Evolutionary conservation across 2,797 vertebrate species (phyloP).

Genomic region (Triplophysa bombifrons): DNA sequence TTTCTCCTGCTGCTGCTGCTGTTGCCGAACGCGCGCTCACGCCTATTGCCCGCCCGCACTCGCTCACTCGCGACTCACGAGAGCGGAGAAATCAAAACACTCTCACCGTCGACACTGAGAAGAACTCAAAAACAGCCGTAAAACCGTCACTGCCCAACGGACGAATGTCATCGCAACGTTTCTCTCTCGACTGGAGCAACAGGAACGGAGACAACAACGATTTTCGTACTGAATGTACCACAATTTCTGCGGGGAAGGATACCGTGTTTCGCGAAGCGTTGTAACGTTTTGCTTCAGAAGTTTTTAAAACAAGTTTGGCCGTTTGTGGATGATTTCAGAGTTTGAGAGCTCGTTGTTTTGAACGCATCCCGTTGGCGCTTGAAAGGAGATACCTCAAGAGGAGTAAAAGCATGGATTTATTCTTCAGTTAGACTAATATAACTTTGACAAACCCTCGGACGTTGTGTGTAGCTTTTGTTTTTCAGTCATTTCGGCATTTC

Average conservation of each 20-base stretch:
- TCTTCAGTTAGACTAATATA: neutral
- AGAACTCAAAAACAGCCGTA: neutral
- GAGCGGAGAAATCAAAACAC: slow-evolving; percentile 36
- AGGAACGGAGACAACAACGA: neutral
- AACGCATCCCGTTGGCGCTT: slow-evolving; percentile 23
- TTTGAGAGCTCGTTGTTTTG: slow-evolving; percentile 3
- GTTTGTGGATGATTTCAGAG: neutral
- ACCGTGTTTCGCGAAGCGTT: slow-evolving; percentile 3
- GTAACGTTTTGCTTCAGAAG: slow-evolving; percentile 12
- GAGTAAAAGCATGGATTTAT: slow-evolving; percentile 33
- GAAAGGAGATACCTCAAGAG: neutral
- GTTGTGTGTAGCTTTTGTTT: slow-evolving; percentile 1
- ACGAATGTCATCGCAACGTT: neutral
- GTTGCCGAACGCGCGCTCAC: slow-evolving; percentile 2
- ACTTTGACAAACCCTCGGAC: slow-evolving; percentile 5
- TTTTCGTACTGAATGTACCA: slow-evolving; percentile 7
- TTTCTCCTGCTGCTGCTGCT: slow-evolving; percentile 10
- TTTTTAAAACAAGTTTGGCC: slow-evolving; percentile 31
- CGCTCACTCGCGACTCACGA: slow-evolving; percentile 42
- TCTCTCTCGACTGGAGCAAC: slow-evolving; percentile 3
- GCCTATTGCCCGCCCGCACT: slow-evolving; percentile 6
- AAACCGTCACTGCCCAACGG: neutral
- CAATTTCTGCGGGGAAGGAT: slow-evolving; percentile 18
- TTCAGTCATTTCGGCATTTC: neutral
- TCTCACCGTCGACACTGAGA: neutral